Evolutionary conservation across 2,888 invertebrate species (phyloP), one percentile per base, ranked within the genome.

Genomic region (Xylocampa areola): DNA sequence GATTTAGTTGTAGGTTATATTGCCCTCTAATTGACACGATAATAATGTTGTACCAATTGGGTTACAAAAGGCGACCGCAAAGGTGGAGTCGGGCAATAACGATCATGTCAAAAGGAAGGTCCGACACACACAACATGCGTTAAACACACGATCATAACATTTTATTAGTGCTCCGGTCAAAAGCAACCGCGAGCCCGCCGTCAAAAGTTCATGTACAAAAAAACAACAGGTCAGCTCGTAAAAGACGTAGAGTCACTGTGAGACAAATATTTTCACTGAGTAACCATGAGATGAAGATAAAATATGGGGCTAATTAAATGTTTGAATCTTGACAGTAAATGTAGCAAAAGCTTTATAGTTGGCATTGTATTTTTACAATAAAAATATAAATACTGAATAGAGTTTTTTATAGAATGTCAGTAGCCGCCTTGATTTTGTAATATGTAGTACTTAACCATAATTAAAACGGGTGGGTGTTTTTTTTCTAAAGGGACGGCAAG

Each of bases 61-160:
- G 85, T 80, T 86, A 92, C 91, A 90, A 90, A 91, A 89, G 90
- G 81, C 84, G 84, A 89, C 91, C 92, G 90, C 92, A 88, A 85
- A 92, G 90, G 88, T 88, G 86, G 89, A 84, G 87, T 81, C 82
- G 85, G 87, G 86, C 85, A 86, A 90, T 93, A 91, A 92, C 89
- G 90, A 92, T 90, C 90, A 88, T 92, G 92, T 93, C 92, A 92
- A 92, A 93, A 91, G 87, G 89, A 88, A 89, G 91, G 90, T 76
- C 92, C 93, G 92, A 91, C 93, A 89, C 88, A 91, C 82, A 85
- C 86, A 90, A 90, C 91, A 88, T 89, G 92, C 92, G 93, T 92
- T 92, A 93, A 94, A 92, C 94, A 93, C 88, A 93, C 93, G 90
- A 91, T 91, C 91, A 92, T 94, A 94, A 94, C 91, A 91, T 94